These are phyloP conservation scores for Zosterops lateralis DNA, from an alignment of 2,113 vertebrate species.

Conservation along the genomic window DNA sequence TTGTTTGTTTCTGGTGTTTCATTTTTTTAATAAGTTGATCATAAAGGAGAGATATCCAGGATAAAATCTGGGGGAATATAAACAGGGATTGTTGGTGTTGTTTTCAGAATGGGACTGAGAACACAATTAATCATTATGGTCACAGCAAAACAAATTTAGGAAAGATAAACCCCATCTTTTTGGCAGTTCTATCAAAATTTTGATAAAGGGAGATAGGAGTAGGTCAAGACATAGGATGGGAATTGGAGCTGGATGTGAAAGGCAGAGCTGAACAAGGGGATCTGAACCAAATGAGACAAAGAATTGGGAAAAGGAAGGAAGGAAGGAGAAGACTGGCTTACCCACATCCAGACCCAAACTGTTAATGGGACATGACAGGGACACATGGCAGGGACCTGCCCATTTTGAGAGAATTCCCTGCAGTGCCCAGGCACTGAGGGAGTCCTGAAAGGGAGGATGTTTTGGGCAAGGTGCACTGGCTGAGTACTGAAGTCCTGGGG, in stretches of 20 bases:
- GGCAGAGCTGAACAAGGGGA: neutral
- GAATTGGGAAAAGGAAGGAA: neutral
- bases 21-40: neutral
- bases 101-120: neutral
- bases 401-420: neutral
- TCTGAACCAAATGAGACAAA: neutral
- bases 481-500: neutral
- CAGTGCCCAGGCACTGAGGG: neutral
- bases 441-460: neutral
- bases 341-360: too few species aligned
- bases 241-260: neutral
- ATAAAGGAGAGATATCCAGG: neutral
- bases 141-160: neutral
- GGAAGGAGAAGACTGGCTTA: neutral
- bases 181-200: neutral
- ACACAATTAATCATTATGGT: neutral
- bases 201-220: neutral
- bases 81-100: neutral
- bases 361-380: neutral
- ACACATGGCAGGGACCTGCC: rapidly evolving
- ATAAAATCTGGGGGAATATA: neutral
- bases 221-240: neutral
- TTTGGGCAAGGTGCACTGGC: neutral
- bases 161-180: neutral
- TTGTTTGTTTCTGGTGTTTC: neutral